Percentiles rank a stretch among this genome's conserved stretches.
Conservation (phyloP, 1,140 invertebrate genomes). For the Nymphalis io region DNA sequence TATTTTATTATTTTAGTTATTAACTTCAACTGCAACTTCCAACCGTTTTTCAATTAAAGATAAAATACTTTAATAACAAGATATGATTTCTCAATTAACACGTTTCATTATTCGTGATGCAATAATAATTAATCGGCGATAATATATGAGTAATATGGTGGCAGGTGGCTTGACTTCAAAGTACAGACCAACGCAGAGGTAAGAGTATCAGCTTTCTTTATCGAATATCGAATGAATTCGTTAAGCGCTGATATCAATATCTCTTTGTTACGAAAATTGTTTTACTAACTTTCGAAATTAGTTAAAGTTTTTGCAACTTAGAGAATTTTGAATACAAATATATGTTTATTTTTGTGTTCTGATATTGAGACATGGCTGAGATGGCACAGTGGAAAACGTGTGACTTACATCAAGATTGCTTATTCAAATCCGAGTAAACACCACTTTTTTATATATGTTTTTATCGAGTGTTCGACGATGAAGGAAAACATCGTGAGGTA, state of each 20-base stretch:
- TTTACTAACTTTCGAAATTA: too few relatives aligned
- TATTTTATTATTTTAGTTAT: background rate
- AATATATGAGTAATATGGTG: constrained; percentile 40
- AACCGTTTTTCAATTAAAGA: constrained; percentile 18
- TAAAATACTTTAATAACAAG: constrained; percentile 15
- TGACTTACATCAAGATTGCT: too few relatives aligned
- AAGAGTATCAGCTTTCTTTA: background rate
- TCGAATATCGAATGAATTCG: background rate
- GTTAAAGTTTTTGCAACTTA: too few relatives aligned
- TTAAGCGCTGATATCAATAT: background rate
- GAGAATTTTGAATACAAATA: too few relatives aligned
- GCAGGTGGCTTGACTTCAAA: constrained; percentile 45
- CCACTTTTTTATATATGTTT: too few relatives aligned
- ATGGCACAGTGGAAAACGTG: too few relatives aligned
- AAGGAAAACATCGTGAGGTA: too few relatives aligned
- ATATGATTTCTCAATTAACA: constrained; percentile 44
- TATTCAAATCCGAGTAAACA: too few relatives aligned
- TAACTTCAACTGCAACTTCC: background rate
- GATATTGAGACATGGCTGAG: too few relatives aligned
- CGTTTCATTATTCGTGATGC: constrained; percentile 48
- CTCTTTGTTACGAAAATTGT: background rate
- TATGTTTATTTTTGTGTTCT: too few relatives aligned
- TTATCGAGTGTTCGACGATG: too few relatives aligned
- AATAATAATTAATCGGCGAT: constrained; percentile 47
- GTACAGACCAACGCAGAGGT: background rate